Conservation (phyloP, 2,888 invertebrate genomes). For the Drosophila macrothrix region DNA sequence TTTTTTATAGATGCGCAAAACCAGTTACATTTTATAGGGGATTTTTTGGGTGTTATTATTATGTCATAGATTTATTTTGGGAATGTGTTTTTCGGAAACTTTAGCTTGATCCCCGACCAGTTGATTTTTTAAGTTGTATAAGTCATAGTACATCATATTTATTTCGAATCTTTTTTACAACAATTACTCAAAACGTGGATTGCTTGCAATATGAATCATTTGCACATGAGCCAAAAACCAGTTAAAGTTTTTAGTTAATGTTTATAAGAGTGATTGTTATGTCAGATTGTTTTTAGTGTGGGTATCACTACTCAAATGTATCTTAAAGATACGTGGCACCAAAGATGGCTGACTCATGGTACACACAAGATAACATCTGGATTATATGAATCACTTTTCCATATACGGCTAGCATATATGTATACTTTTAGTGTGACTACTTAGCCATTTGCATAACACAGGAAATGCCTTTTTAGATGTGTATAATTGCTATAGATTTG, state of each 20-base stretch:
- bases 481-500: neutral
- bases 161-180: neutral
- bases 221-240: constrained; percentile 9
- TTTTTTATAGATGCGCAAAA: neutral
- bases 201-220: constrained; percentile 23
- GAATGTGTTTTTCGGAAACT: neutral
- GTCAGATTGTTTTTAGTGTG: neutral
- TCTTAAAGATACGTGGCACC: neutral
- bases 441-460: neutral
- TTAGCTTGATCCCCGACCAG: neutral
- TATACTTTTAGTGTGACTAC: neutral
- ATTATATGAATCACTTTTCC: constrained; percentile 26
- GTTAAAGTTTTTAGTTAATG: constrained; percentile 3
- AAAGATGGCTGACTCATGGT: neutral
- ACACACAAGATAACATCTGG: constrained; percentile 6
- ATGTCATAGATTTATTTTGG: neutral
- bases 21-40: neutral
- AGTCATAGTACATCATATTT: neutral
- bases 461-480: constrained; percentile 7
- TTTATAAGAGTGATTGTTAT: neutral
- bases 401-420: neutral
- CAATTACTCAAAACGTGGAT: neutral
- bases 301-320: neutral
- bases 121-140: neutral
- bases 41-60: neutral